Evolutionary conservation across 2,113 vertebrate genomes (phyloP).

Genomic region (Epinephelus cyanopodus): DNA sequence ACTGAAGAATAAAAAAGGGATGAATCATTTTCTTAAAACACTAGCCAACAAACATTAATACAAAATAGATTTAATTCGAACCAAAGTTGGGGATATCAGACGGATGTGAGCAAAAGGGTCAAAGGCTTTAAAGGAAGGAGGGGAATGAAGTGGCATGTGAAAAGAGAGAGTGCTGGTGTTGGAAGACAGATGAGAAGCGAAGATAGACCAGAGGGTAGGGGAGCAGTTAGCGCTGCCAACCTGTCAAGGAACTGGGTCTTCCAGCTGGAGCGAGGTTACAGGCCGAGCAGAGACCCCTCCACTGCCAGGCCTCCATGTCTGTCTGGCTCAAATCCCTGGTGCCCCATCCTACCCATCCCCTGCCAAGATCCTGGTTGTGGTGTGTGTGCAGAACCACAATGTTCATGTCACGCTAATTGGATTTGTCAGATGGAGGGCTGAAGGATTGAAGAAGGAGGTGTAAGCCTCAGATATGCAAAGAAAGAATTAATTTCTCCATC

Average conservation of each 20-base stretch:
- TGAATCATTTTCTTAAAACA: not conserved
- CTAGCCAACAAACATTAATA: not conserved
- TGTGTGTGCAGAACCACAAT: constrained; percentile 43
- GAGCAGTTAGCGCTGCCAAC: constrained; percentile 47
- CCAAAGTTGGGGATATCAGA: constrained; percentile 4
- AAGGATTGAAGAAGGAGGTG: constrained; percentile 53
- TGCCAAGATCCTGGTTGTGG: constrained; percentile 55
- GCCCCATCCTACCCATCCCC: constrained; percentile 22
- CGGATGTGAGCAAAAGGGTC: constrained; percentile 9
- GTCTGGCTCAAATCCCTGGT: constrained; percentile 58
- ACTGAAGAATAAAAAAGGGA: not conserved
- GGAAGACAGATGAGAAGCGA: constrained; percentile 48
- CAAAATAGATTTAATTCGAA: constrained; percentile 2
- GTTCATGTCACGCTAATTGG: constrained; percentile 68
- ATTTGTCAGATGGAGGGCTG: constrained; percentile 70
- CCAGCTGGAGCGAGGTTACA: constrained; percentile 60
- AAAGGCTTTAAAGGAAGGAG: constrained; percentile 13
- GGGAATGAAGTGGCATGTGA: constrained; percentile 30
- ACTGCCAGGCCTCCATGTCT: constrained; percentile 65
- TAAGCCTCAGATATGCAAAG: constrained; percentile 64
- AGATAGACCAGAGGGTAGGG: constrained; percentile 43
- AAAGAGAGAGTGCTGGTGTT: constrained; percentile 27
- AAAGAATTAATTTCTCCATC: constrained; percentile 55
- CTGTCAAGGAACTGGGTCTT: constrained; percentile 63
- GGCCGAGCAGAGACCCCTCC: constrained; percentile 21